A percentile compares a stretch with the other conserved stretches of the same genome.
Conservation (phyloP, 2,113 vertebrate genomes). For the Ceyx melanurus region DNA sequence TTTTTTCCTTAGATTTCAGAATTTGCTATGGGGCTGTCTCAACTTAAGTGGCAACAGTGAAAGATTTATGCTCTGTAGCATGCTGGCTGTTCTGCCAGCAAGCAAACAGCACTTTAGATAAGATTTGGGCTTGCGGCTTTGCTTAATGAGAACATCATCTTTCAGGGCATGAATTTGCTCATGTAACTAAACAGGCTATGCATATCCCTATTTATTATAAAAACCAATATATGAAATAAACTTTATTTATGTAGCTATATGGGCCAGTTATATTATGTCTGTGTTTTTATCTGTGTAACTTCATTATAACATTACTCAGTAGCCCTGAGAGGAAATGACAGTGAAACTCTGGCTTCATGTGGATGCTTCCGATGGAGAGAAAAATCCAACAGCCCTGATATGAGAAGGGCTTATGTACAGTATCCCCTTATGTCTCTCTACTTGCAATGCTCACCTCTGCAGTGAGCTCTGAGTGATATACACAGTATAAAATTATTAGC, state of each 20-base stretch:
- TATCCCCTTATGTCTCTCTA: neutral
- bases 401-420: neutral
- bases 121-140: slow-evolving; percentile 37
- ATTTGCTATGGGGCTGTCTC: neutral
- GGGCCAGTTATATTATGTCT: neutral
- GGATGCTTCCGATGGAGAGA: neutral
- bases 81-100: slow-evolving; percentile 27
- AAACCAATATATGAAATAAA: slow-evolving; percentile 44
- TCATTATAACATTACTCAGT: neutral
- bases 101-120: slow-evolving; percentile 52
- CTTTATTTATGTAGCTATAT: slow-evolving; percentile 21
- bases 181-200: slow-evolving; percentile 33
- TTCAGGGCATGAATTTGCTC: slow-evolving; percentile 45
- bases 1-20: neutral
- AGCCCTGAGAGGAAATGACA: neutral
- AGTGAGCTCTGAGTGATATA: neutral
- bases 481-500: neutral
- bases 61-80: neutral
- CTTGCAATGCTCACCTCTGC: neutral
- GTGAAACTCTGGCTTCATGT: neutral
- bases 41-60: slow-evolving; percentile 32
- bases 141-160: slow-evolving; percentile 61
- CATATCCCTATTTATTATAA: slow-evolving; percentile 46
- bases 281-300: neutral
- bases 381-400: neutral